Percentiles rank a stretch among this genome's conserved stretches.
Evolutionary conservation across 2,797 vertebrate species (phyloP).

Genomic region (Simalia tracyae): DNA sequence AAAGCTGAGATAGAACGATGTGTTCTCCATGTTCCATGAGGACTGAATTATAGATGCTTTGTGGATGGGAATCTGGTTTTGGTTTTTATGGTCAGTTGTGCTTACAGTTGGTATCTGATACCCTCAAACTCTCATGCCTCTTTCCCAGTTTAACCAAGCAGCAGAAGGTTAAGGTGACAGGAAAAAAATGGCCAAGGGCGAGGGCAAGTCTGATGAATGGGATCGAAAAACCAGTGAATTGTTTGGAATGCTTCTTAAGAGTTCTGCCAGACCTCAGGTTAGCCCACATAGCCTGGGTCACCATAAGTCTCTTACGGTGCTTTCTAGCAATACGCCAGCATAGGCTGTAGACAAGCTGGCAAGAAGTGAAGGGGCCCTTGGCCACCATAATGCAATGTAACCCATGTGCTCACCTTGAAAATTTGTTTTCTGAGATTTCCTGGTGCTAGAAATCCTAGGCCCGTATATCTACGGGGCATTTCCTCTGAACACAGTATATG

Average conservation of each 20-base stretch:
- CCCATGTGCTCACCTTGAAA: not conserved
- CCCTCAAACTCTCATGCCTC: not conserved
- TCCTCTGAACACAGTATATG: not conserved
- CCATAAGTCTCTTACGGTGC: not conserved
- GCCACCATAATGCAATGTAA: not conserved
- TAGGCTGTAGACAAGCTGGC: not conserved
- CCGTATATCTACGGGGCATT: too few relatives aligned
- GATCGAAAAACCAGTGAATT: not conserved
- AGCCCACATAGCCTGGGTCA: not conserved
- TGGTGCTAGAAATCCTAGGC: not conserved
- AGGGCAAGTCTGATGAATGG: not conserved
- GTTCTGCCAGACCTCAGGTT: not conserved
- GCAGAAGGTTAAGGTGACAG: not conserved
- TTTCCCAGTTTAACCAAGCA: not conserved
- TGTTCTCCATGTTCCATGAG: not conserved
- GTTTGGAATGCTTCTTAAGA: not conserved
- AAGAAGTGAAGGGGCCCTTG: not conserved
- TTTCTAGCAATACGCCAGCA: not conserved
- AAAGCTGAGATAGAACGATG: not conserved
- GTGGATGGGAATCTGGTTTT: not conserved
- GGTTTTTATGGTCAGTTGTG: not conserved
- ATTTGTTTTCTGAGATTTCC: not conserved
- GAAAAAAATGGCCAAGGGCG: not conserved
- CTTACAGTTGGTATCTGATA: not conserved
- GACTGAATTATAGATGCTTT: not conserved